A percentile compares a stretch with the other conserved stretches of the same genome.
These are phyloP conservation scores for Drosophila guanche DNA, from an alignment of 1,140 invertebrate genomes.

Conservation along the genomic window DNA sequence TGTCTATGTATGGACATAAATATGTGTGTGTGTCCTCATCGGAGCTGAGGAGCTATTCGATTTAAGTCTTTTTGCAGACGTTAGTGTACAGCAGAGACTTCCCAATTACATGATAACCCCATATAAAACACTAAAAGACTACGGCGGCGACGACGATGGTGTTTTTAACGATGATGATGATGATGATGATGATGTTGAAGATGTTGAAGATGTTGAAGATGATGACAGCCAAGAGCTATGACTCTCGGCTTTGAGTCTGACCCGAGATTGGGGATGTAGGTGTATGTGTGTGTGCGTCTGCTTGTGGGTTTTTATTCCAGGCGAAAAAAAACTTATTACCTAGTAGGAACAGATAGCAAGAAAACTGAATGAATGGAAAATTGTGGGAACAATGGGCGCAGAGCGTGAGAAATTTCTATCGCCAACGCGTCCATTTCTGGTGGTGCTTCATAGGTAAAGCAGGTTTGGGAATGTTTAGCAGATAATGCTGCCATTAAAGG, in stretches of 20 bases:
- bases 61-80: slow-evolving; percentile 3
- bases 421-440: slow-evolving; percentile 38
- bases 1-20: too few species aligned
- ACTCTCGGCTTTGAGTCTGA: neutral
- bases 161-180: too few species aligned
- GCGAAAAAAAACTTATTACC: slow-evolving; percentile 67
- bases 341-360: slow-evolving; percentile 76
- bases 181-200: slow-evolving; percentile 11
- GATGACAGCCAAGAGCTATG: slow-evolving; percentile 45
- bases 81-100: slow-evolving; percentile 34
- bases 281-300: slow-evolving; percentile 1
- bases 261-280: neutral
- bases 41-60: too few species aligned
- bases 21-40: too few species aligned
- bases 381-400: slow-evolving; percentile 75
- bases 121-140: slow-evolving; percentile 64
- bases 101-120: slow-evolving; percentile 52
- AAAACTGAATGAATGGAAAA: slow-evolving; percentile 80
- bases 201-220: slow-evolving; percentile 24
- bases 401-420: slow-evolving; percentile 70
- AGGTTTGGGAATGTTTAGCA: slow-evolving; percentile 66
- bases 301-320: slow-evolving; percentile 47
- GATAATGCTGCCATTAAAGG: slow-evolving; percentile 79
- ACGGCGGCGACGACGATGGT: neutral
- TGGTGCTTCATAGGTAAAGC: slow-evolving; percentile 41